Base-by-base conservation (phyloP, 2,113 vertebrate genomes). In the Furnarius figulus region DNA sequence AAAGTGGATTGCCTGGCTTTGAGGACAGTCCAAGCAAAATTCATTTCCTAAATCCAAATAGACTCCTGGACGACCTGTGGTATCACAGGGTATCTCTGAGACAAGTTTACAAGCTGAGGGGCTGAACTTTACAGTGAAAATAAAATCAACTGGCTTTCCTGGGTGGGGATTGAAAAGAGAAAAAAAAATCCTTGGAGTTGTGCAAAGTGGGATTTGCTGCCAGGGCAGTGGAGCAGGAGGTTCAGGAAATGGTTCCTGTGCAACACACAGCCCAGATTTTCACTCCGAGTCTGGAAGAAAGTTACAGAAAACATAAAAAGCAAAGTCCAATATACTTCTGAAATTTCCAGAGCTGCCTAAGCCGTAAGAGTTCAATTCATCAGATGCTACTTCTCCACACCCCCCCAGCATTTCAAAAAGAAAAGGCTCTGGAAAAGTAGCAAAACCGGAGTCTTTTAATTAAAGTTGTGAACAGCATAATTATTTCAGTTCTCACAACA, bases 41-140 rank as follows among this genome's bases (percentile, higher is more conserved):
- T 87, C n/a, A 97, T 96, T 95, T 94, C 78, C 93, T 89, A 91
- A 96, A 92, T 96, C 94, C 85, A 91, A 76, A 93, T 70, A 73
- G 71, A 63, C 67, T 94, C 85, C 58, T 89, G 91, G 78, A 7
- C 1, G 27, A 62, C 62, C 33, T 52, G 42, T 73, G 53, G 15
- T 73, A 82, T 95, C 91, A 10, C 27, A 5, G 10, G 18, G 15
- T 53, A 66, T 92, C 84, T 95, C 52, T 56, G 49, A 91, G 52
- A 65, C 80, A 42, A 94, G 62, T 95, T 91, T 82, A 56, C 53
- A 95, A 82, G 71, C 70, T 35, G 52, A 78, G 28, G 24, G 33
- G n/a, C 40, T 78, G 89, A 65, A 25, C 68, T 96, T 68, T 87
- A 44, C 33, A 61, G 56, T 20, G 8, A 58, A 55, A 65, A 47